Conservation (phyloP, 2,113 vertebrate genomes). For the Strigops habroptila region DNA sequence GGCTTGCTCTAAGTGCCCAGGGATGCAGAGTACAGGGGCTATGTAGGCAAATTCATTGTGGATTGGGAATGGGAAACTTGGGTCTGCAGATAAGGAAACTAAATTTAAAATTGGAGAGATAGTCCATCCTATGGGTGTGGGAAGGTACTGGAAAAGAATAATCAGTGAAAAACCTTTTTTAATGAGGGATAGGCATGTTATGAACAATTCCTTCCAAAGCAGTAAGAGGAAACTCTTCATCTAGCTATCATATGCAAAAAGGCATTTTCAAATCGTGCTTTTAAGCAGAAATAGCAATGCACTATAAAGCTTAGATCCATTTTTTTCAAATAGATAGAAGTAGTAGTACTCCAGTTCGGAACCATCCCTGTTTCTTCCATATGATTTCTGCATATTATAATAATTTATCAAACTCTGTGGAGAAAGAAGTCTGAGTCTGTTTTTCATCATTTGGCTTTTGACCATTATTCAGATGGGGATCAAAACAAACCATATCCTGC, state of each 20-base stretch:
- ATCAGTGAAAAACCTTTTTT: background rate
- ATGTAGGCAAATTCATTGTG: background rate
- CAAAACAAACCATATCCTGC: constrained; percentile 48
- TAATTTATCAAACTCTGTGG: constrained; percentile 7
- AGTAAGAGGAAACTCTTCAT: background rate
- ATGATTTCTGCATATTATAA: background rate
- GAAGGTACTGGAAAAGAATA: background rate
- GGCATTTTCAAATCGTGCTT: background rate
- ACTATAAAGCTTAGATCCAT: background rate
- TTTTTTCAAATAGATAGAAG: background rate
- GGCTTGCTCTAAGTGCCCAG: no score
- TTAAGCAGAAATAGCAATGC: background rate
- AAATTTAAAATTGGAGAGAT: background rate
- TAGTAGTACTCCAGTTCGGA: background rate
- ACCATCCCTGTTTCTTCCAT: background rate
- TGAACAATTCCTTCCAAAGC: background rate
- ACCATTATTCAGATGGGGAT: constrained; percentile 43
- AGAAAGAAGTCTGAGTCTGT: constrained; percentile 43
- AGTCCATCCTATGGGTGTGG: background rate
- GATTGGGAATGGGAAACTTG: background rate
- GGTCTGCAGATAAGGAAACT: background rate
- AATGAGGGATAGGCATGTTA: fast-evolving
- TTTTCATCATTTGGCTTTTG: constrained; percentile 55
- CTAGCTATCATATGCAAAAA: background rate
- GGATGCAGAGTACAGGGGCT: background rate